A percentile compares a stretch with the other conserved stretches of the same genome.
Evolutionary conservation across 1,140 invertebrate genomes (phyloP).

Genomic region (Apis dorsata): DNA sequence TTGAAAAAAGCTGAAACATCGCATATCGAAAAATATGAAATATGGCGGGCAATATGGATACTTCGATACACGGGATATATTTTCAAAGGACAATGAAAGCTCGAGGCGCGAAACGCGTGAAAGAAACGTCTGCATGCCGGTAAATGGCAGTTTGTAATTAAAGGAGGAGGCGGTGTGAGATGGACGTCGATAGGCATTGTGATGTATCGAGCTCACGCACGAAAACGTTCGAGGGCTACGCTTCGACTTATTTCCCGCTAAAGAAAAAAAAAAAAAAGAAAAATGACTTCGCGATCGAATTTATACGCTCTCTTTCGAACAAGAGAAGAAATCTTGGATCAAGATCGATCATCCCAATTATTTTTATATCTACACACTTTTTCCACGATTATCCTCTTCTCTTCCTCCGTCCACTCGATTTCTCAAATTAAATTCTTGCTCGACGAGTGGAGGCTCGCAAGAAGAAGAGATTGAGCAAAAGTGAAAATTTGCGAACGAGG

Average conservation of each 20-base stretch:
- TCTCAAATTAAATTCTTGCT: no score
- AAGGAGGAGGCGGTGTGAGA: background rate
- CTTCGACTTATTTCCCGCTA: background rate
- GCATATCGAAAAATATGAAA: slow-evolving; percentile 37
- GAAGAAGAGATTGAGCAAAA: slow-evolving; percentile 6
- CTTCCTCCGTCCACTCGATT: no score
- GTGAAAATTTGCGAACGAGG: slow-evolving; percentile 37
- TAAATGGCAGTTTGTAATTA: slow-evolving; percentile 39
- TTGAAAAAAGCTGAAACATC: slow-evolving; percentile 34
- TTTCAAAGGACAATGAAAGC: slow-evolving; percentile 34
- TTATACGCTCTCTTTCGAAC: background rate
- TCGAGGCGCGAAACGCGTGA: background rate
- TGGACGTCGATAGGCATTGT: background rate
- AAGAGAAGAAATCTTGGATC: no score
- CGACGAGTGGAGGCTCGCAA: no score
- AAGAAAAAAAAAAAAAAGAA: no score
- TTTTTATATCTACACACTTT: no score
- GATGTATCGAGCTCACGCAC: slow-evolving; percentile 14
- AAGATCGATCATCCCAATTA: no score
- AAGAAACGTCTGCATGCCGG: slow-evolving; percentile 2
- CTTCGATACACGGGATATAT: background rate
- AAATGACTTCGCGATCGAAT: no score
- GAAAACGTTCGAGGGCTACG: background rate
- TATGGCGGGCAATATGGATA: slow-evolving; percentile 10
- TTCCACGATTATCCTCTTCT: no score